Evolutionary conservation across 2,797 vertebrate species (phyloP), one percentile per base, ranked within the genome.

Genomic region (Zalophus californianus): DNA sequence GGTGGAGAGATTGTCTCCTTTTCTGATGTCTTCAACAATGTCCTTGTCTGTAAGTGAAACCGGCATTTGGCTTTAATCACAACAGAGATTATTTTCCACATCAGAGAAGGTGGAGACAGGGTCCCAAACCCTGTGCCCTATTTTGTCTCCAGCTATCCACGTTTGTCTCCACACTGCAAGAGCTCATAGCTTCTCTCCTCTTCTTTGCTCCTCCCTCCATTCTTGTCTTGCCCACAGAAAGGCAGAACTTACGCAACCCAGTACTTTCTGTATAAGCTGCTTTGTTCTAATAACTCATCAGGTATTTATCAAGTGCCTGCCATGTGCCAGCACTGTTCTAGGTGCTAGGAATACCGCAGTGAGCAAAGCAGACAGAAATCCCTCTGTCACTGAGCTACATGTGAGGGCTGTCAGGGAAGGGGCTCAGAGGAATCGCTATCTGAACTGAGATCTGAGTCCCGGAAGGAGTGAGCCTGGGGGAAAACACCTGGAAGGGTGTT

Each of bases 221-320:
- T 64, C 32, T 82, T 85, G 85, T 94, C 66, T 94, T 50, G 64
- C 21, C 83, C 72, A 73, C n/a, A 87, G 90, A 88, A 87, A 14
- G 73, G n/a, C 80, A 93, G 73, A 66, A 68, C 38, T 68, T 66
- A 32, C 21, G 72, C 56, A 96, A 72, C 13, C 58, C 12, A 8
- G 35, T 23, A 15, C 84, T 87, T 91, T 91, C 20, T 23, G 52
- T 70, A 78, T 86, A 94, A 66, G 56, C 52, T 73, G 41, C 78
- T 80, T 62, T 56, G 35, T 62, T 20, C 1, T 14, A 64, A 54
- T 58, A 60, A 91, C 14, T 84, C 68, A 50, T 20, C 68, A 78
- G 73, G 78, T 86, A 62, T 72, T 54, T 38, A 35, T 44, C 66
- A 60, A 41, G 18, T 3, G 9, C 14, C 21, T 38, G 70, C 38